Conservation (phyloP, 2,113 vertebrate species). For the Syngnathus typhle region DNA sequence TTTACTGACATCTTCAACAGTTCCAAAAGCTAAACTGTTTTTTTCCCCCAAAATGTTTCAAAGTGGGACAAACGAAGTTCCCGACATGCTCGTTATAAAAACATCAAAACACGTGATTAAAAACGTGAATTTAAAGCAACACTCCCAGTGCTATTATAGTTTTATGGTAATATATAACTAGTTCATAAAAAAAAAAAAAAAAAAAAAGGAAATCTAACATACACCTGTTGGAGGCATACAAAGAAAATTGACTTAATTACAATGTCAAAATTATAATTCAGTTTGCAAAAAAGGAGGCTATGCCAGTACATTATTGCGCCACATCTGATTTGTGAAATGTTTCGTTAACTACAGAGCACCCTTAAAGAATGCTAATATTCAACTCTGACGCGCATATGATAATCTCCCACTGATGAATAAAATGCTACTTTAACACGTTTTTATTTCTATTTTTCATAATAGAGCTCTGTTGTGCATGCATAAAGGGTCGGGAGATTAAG, state of each 20-base stretch:
- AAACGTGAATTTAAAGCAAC: too few species aligned
- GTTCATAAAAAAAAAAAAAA: too few species aligned
- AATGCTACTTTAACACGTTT: neutral
- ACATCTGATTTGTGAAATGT: neutral
- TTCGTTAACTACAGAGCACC: neutral
- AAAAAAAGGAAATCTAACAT: too few species aligned
- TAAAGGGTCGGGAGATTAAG: constrained; percentile 14
- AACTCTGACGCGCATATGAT: constrained; percentile 1
- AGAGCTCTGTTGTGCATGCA: neutral
- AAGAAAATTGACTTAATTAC: neutral
- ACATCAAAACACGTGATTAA: too few species aligned
- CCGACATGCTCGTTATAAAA: too few species aligned
- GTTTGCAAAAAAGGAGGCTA: neutral
- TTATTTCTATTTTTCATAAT: constrained; percentile 2
- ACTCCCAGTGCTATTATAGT: too few species aligned
- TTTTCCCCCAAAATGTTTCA: too few species aligned
- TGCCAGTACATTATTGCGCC: neutral
- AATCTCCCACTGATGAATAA: neutral
- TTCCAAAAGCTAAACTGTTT: too few species aligned
- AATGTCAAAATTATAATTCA: neutral
- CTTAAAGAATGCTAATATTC: neutral
- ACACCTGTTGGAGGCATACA: too few species aligned
- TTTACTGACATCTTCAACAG: too few species aligned
- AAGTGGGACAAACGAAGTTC: too few species aligned
- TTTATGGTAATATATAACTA: too few species aligned